Evolutionary conservation across 2,113 vertebrate genomes (phyloP).

Genomic region (Atrichornis clamosus): DNA sequence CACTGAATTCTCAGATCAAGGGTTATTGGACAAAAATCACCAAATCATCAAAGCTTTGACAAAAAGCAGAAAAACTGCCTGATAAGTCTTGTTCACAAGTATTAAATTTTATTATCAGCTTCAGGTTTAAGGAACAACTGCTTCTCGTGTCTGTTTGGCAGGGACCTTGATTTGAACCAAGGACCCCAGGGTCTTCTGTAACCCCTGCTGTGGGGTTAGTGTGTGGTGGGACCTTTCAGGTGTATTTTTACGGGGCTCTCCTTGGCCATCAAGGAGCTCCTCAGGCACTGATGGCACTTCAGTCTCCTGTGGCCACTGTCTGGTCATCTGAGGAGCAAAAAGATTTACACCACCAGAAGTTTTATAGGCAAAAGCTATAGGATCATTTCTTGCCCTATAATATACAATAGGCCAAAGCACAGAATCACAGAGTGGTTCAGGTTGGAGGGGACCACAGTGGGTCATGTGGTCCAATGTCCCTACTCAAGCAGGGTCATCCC

Average conservation of each 20-base stretch:
- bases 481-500: not conserved
- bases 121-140: not conserved
- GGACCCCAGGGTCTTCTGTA: not conserved
- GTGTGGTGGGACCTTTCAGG: not conserved
- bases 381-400: not conserved
- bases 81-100: not conserved
- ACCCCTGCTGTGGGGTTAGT: not conserved
- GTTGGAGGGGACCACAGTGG: not conserved
- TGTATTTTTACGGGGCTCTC: not conserved
- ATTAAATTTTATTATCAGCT: not conserved
- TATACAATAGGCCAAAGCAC: not conserved
- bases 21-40: not conserved
- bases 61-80: not conserved
- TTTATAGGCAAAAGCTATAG: not conserved
- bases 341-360: not conserved
- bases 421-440: not conserved
- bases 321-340: not conserved
- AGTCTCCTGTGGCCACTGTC: not conserved
- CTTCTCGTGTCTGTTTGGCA: rapidly evolving
- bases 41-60: not conserved
- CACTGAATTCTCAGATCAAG: not conserved
- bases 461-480: not conserved
- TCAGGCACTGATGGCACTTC: not conserved
- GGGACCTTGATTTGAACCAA: not conserved
- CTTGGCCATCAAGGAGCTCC: not conserved